Percentiles rank a stretch among this genome's conserved stretches.
Conservation (phyloP, 2,113 vertebrate genomes). For the Noctilio leporinus region DNA sequence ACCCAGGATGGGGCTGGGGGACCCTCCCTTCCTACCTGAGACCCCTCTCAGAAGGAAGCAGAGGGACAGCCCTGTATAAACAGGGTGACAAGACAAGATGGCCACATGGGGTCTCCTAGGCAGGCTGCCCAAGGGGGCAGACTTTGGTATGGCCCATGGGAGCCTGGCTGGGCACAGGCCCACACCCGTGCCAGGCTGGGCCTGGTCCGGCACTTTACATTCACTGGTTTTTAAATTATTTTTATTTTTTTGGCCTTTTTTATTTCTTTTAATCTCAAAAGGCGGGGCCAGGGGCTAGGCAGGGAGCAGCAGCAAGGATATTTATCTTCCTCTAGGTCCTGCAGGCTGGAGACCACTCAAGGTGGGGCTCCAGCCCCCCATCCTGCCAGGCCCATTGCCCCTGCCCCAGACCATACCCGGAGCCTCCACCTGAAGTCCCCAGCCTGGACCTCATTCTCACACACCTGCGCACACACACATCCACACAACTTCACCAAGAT, state of each 20-base stretch:
- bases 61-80: background rate
- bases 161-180: background rate
- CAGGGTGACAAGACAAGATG: background rate
- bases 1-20: background rate
- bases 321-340: background rate
- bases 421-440: background rate
- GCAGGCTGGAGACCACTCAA: background rate
- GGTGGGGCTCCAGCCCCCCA: background rate
- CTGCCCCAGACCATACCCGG: background rate
- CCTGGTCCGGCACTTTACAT: constrained; percentile 53
- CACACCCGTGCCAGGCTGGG: constrained; percentile 13
- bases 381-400: background rate
- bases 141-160: constrained; percentile 26
- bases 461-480: background rate
- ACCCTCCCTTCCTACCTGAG: background rate
- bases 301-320: background rate
- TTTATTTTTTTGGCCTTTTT: background rate
- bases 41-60: background rate
- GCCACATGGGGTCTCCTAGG: background rate
- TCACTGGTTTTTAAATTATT: constrained; percentile 48
- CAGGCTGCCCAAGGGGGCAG: background rate
- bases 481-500: constrained; percentile 27
- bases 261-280: constrained; percentile 47
- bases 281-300: background rate
- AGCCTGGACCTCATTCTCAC: background rate